Percentiles rank a stretch among this genome's conserved stretches.
These are phyloP conservation scores for Hyperopisus bebe DNA, from an alignment of 2,113 vertebrate genomes.

Conservation along the genomic window DNA sequence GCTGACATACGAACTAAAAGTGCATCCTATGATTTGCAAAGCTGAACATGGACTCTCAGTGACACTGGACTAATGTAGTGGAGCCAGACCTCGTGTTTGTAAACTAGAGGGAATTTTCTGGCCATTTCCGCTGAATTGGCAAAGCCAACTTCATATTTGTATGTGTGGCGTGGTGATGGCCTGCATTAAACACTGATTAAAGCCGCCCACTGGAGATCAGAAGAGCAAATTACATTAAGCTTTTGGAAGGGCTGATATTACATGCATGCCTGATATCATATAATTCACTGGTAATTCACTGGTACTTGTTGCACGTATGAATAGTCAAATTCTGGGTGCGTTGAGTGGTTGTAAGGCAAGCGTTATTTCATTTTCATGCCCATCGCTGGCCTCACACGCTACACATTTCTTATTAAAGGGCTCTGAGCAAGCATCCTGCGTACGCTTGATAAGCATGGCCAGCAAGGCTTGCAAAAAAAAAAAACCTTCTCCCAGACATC, in stretches of 20 bases:
- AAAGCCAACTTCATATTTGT: background rate
- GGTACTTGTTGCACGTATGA: background rate
- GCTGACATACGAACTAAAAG: background rate
- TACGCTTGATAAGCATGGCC: background rate
- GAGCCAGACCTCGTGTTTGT: background rate
- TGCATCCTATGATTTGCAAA: background rate
- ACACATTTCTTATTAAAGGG: background rate
- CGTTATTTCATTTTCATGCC: background rate
- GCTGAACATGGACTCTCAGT: background rate
- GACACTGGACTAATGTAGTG: background rate
- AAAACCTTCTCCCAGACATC: background rate
- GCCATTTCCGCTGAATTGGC: background rate
- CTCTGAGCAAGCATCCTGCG: background rate
- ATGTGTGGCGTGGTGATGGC: background rate
- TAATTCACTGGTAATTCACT: background rate
- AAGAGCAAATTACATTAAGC: conserved; percentile 2
- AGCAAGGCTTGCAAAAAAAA: background rate
- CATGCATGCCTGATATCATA: background rate
- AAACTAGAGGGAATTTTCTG: background rate
- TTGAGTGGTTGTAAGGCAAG: background rate
- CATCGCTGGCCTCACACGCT: background rate
- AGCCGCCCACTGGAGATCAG: background rate
- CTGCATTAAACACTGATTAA: background rate
- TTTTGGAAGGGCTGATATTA: background rate
- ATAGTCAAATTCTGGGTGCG: background rate